These are phyloP conservation scores for Helleia helle DNA, from an alignment of 2,888 invertebrate species.

Conservation along the genomic window DNA sequence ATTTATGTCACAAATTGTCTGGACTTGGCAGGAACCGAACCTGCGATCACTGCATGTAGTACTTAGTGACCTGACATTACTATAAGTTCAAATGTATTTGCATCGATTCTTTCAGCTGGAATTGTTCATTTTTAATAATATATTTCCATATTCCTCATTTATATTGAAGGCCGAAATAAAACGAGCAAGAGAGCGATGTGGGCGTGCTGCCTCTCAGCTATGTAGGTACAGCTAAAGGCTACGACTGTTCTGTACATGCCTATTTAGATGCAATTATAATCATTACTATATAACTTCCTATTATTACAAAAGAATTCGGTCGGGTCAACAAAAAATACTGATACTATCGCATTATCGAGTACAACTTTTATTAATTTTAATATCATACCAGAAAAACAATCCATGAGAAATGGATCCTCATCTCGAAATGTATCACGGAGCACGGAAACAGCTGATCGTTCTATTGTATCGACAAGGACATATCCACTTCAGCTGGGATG, in stretches of 20 bases:
- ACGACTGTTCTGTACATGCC: too few species aligned
- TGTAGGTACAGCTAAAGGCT: background rate
- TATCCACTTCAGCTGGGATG: conserved; percentile 55
- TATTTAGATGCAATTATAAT: too few species aligned
- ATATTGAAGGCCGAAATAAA: conserved; percentile 24
- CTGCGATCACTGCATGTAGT: too few species aligned
- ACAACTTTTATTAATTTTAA: background rate
- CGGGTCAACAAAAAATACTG: too few species aligned
- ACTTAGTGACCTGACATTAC: too few species aligned
- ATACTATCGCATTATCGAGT: too few species aligned
- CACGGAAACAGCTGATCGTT: conserved; percentile 39
- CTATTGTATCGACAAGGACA: conserved; percentile 68
- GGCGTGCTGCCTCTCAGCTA: conserved; percentile 17
- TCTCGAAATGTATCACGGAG: conserved; percentile 43
- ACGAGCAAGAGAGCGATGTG: conserved; percentile 22
- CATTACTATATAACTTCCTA: too few species aligned
- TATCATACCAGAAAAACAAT: conserved; percentile 54
- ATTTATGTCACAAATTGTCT: too few species aligned
- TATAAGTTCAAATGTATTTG: too few species aligned
- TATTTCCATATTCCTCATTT: conserved; percentile 9
- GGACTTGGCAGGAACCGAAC: too few species aligned
- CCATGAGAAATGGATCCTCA: conserved; percentile 55
- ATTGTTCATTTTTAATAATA: conserved; percentile 8
- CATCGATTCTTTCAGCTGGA: background rate
- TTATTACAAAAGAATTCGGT: too few species aligned